Percentiles rank a stretch among this genome's conserved stretches.
phyloP scores from a whole-genome alignment of 92 coral and sea anemone species.

The Porites lobata region DNA sequence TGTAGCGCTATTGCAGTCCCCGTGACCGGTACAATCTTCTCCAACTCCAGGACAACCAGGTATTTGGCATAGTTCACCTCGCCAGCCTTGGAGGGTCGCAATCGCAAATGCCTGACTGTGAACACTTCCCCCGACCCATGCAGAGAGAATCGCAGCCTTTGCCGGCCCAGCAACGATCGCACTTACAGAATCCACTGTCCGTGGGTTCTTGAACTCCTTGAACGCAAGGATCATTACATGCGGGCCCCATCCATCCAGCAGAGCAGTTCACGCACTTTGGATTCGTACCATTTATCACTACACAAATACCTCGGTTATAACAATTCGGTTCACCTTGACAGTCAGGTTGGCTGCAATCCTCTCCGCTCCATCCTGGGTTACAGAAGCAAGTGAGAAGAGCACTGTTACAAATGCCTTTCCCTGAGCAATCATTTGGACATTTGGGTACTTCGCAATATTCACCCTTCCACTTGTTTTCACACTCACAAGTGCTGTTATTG shows the following conservation, averaged over 20 bases:
- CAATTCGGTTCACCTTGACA: constrained; percentile 99
- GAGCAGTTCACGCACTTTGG: constrained; percentile 87
- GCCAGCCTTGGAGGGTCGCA: constrained; percentile 96
- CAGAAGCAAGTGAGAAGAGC: constrained; percentile 91
- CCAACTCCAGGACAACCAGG: constrained; percentile 97
- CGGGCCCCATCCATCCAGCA: constrained; percentile 97
- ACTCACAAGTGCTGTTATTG: constrained; percentile 68
- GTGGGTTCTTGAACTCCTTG: constrained; percentile 88
- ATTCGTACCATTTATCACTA: constrained; percentile 53
- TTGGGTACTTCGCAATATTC: constrained; percentile 85
- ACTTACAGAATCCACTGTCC: constrained; percentile 94
- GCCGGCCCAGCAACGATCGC: constrained; percentile 97
- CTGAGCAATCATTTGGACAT: constrained; percentile 97
- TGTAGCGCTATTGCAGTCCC: constrained; percentile 94
- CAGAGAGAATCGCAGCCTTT: constrained; percentile 90
- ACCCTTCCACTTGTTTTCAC: constrained; percentile 86
- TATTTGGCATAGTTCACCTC: constrained; percentile 94
- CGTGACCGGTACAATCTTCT: constrained; percentile 93
- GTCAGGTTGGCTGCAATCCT: constrained; percentile 85
- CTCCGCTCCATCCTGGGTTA: constrained; percentile 96
- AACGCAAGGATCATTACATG: constrained; percentile 89
- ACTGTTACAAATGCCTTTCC: constrained; percentile 95
- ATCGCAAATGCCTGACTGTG: constrained; percentile 58
- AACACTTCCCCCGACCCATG: constrained; percentile 87
- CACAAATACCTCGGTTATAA: constrained; percentile 86